Conservation (phyloP, 2,113 vertebrate species). For the Origma solitaria region DNA sequence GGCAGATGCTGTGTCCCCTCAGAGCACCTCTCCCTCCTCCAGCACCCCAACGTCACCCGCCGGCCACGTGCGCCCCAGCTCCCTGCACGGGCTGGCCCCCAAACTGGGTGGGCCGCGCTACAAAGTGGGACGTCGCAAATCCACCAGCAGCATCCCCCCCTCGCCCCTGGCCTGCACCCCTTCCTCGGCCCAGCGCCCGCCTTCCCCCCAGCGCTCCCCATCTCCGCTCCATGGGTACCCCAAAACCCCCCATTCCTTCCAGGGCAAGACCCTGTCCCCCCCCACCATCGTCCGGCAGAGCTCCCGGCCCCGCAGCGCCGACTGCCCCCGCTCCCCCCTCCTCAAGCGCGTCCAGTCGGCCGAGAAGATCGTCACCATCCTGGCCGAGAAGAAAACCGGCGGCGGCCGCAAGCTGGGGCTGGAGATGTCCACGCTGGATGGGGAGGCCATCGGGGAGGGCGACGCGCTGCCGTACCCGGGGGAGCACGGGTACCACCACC, state of each 20-base stretch:
- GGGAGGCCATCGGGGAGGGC: slow-evolving; percentile 45
- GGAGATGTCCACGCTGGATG: slow-evolving; percentile 72
- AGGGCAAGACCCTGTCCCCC: slow-evolving; percentile 84
- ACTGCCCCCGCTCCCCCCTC: slow-evolving; percentile 84
- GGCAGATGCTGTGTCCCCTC: slow-evolving; percentile 83
- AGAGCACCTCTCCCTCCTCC: slow-evolving; percentile 87
- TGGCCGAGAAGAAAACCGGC: slow-evolving; percentile 64
- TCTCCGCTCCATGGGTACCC: slow-evolving; percentile 81
- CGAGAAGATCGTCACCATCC: slow-evolving; percentile 82
- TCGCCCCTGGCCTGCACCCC: slow-evolving; percentile 91
- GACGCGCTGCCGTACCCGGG: background rate
- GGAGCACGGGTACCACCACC: slow-evolving; percentile 67
- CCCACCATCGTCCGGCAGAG: slow-evolving; percentile 82
- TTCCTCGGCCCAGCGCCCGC: slow-evolving; percentile 73
- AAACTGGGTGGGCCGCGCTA: slow-evolving; percentile 86
- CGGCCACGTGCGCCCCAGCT: slow-evolving; percentile 90
- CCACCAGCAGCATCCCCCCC: slow-evolving; percentile 95
- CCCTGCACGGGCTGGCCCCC: slow-evolving; percentile 88
- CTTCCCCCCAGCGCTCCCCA: slow-evolving; percentile 86
- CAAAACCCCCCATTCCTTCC: slow-evolving; percentile 79
- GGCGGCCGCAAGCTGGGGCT: slow-evolving; percentile 76
- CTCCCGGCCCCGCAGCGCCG: slow-evolving; percentile 78
- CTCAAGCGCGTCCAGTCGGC: slow-evolving; percentile 90
- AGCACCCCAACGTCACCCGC: slow-evolving; percentile 92
- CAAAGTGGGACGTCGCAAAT: slow-evolving; percentile 91